Base-by-base conservation (phyloP, 2,797 vertebrate species). In the Merluccius polli region DNA sequence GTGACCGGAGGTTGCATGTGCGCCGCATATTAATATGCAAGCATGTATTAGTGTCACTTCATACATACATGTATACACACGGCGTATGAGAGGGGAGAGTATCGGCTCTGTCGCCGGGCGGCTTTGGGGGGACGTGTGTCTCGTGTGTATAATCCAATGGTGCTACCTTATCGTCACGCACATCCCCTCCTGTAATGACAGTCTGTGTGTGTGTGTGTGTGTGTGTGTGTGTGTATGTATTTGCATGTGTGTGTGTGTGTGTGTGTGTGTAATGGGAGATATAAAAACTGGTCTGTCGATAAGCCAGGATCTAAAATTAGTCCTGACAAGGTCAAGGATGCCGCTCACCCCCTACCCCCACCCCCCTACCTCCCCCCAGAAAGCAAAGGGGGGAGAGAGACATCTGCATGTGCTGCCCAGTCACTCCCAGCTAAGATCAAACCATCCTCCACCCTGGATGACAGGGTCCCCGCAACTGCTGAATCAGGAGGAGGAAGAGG, bases 261-360 rank as follows among this genome's bases (percentile, higher is more conserved):
- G 32, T 24, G 65, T 44, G 36, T 65, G 67, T 85, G 90, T 91
- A 92, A 92, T 89, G 87, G 79, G 87, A 91, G 90, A 93, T 83
- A 91, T 87, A 94, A 93, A 93, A 90, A 90, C 82, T 81, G 87
- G 82, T 65, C 44, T 87, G 86, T 86, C 78, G 84, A 91, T 92
- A 91, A 91, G 89, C 88, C 75, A 24, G 79, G 84, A 80, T 81
- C 90, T 92, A 90, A 91, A 92, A 93, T 93, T 91, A 93, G 88
- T 90, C 77, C 29, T 71, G 89, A 90, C 90, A 90, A 92, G 91
- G 89, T 92, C 90, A 89, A 91, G 87, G 88, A 90, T 89, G 87
- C 84, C 31, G 81, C 87, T 87, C 89, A 86, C 18, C 48, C 21
- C 48, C 44, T 1, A 7, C 48, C 48, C 48, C 16, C 48, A 41